A percentile compares a stretch with the other conserved stretches of the same genome.
Evolutionary conservation across 1,140 invertebrate genomes (phyloP).

Genomic region (Zaprionus davidi): DNA sequence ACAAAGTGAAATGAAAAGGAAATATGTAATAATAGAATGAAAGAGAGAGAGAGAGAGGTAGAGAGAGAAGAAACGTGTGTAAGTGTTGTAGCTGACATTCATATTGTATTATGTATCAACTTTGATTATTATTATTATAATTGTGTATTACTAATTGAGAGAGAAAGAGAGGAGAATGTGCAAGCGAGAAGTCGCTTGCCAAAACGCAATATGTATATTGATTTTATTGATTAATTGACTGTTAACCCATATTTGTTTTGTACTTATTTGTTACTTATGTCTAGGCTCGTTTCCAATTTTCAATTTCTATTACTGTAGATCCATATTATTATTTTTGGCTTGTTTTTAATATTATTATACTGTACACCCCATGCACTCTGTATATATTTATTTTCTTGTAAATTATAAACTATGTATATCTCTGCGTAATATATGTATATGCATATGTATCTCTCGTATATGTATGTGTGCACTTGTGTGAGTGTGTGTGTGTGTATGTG

Average conservation of each 20-base stretch:
- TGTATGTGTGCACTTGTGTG: background rate
- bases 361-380: background rate
- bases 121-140: conserved; percentile 28
- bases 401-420: conserved; percentile 13
- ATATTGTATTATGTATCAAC: conserved; percentile 20
- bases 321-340: conserved; percentile 16
- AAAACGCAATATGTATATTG: conserved; percentile 50
- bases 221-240: conserved; percentile 51
- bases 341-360: conserved; percentile 47
- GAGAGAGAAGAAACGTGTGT: background rate
- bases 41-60: background rate
- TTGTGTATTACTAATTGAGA: conserved; percentile 3
- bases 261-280: conserved; percentile 73
- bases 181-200: conserved; percentile 25
- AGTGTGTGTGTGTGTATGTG: background rate
- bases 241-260: conserved; percentile 66
- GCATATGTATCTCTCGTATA: conserved; percentile 25
- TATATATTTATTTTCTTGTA: conserved; percentile 26
- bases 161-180: conserved; percentile 1
- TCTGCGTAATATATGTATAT: conserved; percentile 6
- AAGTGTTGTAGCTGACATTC: conserved; percentile 37
- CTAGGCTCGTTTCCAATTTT: conserved; percentile 44
- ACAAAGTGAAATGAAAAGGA: conserved; percentile 12
- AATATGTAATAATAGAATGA: conserved; percentile 30
- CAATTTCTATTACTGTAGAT: conserved; percentile 9